A percentile compares a stretch with the other conserved stretches of the same genome.
These are phyloP conservation scores for Agrypnus murinus DNA, from an alignment of 2,888 invertebrate species.

Conservation along the genomic window DNA sequence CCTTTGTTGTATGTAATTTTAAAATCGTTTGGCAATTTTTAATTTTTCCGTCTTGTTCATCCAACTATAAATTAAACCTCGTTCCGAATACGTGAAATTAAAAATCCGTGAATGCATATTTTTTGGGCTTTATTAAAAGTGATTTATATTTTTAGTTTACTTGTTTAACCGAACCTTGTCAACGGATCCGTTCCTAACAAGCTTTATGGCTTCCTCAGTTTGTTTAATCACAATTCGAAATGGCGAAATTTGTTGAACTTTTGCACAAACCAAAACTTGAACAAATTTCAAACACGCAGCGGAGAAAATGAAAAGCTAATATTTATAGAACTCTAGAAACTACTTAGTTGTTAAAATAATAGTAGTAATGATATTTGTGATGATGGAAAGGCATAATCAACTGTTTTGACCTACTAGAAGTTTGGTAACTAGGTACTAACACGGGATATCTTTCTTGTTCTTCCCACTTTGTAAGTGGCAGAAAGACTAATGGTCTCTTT, in stretches of 20 bases:
- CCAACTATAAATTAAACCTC: background rate
- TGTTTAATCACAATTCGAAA: conserved; percentile 6
- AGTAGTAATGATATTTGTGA: background rate
- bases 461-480: background rate
- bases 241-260: background rate
- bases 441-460: background rate
- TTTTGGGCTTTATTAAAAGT: conserved; percentile 2
- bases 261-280: background rate
- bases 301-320: conserved; percentile 15
- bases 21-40: too few relatives aligned
- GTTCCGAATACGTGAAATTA: conserved; percentile 4
- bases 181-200: background rate
- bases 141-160: conserved; percentile 22
- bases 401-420: conserved; percentile 6
- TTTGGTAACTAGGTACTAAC: too few relatives aligned
- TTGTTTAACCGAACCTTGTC: conserved; percentile 14
- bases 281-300: conserved; percentile 11
- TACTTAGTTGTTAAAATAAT: conserved; percentile 1
- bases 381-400: background rate
- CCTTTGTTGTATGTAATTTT: too few relatives aligned
- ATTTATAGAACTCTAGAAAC: conserved; percentile 17
- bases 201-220: conserved; percentile 27
- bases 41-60: too few relatives aligned
- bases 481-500: background rate
- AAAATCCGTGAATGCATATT: conserved; percentile 6